These are phyloP conservation scores for Coilia nasus DNA, from an alignment of 2,797 vertebrate genomes.

Conservation along the genomic window DNA sequence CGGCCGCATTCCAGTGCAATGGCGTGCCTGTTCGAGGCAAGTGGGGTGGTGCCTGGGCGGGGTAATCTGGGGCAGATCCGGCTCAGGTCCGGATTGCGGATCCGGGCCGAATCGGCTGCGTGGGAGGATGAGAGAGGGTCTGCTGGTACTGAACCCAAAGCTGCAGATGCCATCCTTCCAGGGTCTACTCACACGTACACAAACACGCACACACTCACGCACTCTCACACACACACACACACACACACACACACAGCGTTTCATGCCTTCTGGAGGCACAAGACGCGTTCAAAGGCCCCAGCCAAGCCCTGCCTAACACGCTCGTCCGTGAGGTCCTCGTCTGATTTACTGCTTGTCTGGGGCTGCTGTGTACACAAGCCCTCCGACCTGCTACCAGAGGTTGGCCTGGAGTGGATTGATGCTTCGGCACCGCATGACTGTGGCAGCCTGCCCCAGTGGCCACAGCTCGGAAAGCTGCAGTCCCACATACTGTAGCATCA, in stretches of 20 bases:
- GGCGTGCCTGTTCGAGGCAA: not conserved
- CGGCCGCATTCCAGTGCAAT: not conserved
- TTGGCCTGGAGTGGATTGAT: conserved; percentile 59
- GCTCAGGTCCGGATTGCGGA: not conserved
- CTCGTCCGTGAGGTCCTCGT: conserved; percentile 41
- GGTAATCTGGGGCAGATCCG: not conserved
- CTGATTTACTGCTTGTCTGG: conserved; percentile 63
- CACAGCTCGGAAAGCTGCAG: conserved; percentile 37
- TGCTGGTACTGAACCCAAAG: not conserved
- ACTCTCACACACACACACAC: not conserved
- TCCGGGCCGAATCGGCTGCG: not conserved
- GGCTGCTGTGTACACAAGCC: conserved; percentile 60
- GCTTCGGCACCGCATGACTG: conserved; percentile 56
- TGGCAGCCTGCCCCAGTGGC: conserved; percentile 43
- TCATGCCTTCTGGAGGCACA: not conserved
- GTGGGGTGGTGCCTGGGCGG: not conserved
- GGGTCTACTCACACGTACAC: not conserved
- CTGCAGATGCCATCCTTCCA: not conserved
- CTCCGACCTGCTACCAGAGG: conserved; percentile 56
- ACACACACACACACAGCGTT: not conserved
- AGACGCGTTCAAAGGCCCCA: not conserved
- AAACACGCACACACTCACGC: not conserved
- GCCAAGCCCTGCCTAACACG: not conserved
- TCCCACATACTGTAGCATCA: not conserved
- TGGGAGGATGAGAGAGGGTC: not conserved